Base-by-base conservation (phyloP, 2,113 vertebrate genomes). In the Menura novaehollandiae region DNA sequence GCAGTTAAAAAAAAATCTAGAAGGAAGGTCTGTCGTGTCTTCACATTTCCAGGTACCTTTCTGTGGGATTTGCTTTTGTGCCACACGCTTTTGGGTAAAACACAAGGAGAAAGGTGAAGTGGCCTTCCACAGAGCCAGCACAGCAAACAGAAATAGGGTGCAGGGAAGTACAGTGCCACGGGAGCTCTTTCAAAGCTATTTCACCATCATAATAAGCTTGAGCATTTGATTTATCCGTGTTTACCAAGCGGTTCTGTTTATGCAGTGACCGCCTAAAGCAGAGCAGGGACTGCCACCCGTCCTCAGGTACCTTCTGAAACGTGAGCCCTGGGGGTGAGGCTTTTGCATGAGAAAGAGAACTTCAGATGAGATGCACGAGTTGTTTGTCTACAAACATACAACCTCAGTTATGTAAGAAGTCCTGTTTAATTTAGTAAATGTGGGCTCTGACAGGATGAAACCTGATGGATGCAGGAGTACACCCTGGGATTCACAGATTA, bases 21-120 rank as follows among this genome's bases (percentile, higher is more conserved):
- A 33, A 59, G 32, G 33, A 43, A 39, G 4, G 9, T 26, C 0
- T 16, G 6, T 47, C 60, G 35, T 44, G 32, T 33, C 41, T 49
- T 43, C 30, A 6, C 15, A 11, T 32, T 37, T 47, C 67, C 53
- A 22, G 1, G 5, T 26, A 37, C 51, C 33, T 83, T 81, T 68
- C 33, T 51, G 6, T 5, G 55, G 53, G 30, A 28, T 27, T 49
- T 66, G 13, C 37, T 59, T 66, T 28, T 64, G 22, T 13, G 18
- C 53, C 1, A 0, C n/a, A 23, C 0, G 0, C 26, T 80, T 73
- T 39, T 62, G 28, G 35, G 18, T 76, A 3, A 27, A 73, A 22
- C 52, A 28, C 13, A 22, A 55, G 39, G 15, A 81, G 59, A 13
- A 71, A 24, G 33, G 46, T 3, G 2, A 62, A 33, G 58, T 7